Evolutionary conservation across 2,888 invertebrate genomes (phyloP), one percentile per base, ranked within the genome.

Genomic region (Zhuqinia jingwanae): DNA sequence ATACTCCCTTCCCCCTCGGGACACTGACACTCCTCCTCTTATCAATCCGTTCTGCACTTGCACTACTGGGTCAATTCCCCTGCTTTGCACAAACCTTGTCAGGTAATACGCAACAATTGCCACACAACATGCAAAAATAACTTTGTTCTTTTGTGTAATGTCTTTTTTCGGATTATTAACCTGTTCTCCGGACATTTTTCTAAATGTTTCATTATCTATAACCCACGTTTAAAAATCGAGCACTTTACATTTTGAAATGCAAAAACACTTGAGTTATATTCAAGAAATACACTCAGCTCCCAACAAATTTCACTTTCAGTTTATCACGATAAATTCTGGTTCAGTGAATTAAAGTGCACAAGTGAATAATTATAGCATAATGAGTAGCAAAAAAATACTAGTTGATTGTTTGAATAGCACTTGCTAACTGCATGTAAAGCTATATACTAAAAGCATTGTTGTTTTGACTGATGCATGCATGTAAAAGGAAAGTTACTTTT

Each of bases 1-100:
- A 65, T 75, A 88, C 20, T 79, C 70, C n/a, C 47, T 68, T n/a
- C 89, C 89, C 17, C 70, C 78, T 30, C 89, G 63, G n/a, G 84
- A 84, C 17, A 76, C 80, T 13, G 68, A 81, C 20, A 88, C 53
- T 6, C 73, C 77, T 27, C 89, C 89, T 27, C 73, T 50, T 30
- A 89, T 42, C 68, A 81, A 53, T 0, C 89, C 89, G 25, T 68
- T 68, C 0, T 30, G 78, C 6, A 83, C 88, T 25, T 88, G 76
- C 8, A 89, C 88, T 47, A 89, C 25, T 13, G 89, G 89, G 53
- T 73, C 81, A 42, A 45, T 73, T 15, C 58, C 45, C 47, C 20
- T n/a, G 22, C 25, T 73, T 13, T 73, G 45, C 47, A 73, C 30
- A 58, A 81, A 81, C 47, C 81, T 45, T 2, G 70, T 56, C 15